These are phyloP conservation scores for Scaptomyza parva DNA, from an alignment of 2,888 invertebrate genomes.

Conservation along the genomic window DNA sequence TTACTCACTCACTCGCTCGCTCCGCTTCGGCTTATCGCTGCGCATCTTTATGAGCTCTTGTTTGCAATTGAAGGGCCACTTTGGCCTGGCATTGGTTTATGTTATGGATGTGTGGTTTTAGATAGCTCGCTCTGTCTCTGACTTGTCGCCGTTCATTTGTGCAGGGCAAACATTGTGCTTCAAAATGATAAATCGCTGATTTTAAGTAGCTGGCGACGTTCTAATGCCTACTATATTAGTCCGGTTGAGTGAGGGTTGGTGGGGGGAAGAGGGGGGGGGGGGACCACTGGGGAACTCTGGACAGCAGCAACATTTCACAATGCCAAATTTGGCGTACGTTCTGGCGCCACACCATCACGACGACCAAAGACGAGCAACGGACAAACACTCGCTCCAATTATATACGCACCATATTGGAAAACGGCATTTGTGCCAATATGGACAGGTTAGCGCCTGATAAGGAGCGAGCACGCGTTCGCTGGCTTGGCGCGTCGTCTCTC, in stretches of 20 bases:
- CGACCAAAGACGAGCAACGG: constrained; percentile 8
- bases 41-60: constrained; percentile 64
- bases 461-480: constrained; percentile 71
- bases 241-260: too few relatives aligned
- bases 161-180: constrained; percentile 60
- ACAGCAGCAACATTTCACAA: constrained; percentile 64
- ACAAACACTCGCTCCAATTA: constrained; percentile 54
- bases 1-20: background rate
- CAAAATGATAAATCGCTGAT: constrained; percentile 71
- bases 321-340: constrained; percentile 76
- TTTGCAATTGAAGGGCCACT: constrained; percentile 57
- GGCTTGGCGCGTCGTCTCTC: constrained; percentile 46
- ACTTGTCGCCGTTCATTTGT: constrained; percentile 60
- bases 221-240: constrained; percentile 61
- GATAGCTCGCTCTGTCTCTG: constrained; percentile 22
- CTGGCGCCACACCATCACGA: constrained; percentile 73
- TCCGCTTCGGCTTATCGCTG: constrained; percentile 66
- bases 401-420: constrained; percentile 62
- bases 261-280: background rate
- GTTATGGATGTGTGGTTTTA: constrained; percentile 32
- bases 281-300: constrained; percentile 29
- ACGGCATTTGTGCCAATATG: constrained; percentile 73
- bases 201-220: constrained; percentile 72
- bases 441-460: constrained; percentile 80
- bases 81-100: constrained; percentile 41